phyloP scores from a whole-genome alignment of 2,797 vertebrate species.

The Lacerta agilis region DNA sequence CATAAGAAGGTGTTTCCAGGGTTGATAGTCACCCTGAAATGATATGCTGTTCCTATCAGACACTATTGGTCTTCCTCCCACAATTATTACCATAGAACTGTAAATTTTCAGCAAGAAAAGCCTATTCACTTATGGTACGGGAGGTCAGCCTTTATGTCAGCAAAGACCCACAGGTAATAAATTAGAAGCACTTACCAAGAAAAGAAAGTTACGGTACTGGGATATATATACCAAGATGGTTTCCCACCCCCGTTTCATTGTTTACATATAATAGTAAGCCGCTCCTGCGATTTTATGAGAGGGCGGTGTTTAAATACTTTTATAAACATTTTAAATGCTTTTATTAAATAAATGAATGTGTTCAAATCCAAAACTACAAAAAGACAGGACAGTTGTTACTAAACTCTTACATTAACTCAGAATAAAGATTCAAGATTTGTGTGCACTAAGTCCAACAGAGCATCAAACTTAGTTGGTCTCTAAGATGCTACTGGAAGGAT shows the following conservation, averaged over 20 bases:
- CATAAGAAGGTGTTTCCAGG: too few species aligned
- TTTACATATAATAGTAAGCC: too few species aligned
- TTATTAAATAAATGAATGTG: too few species aligned
- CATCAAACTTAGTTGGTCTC: background rate
- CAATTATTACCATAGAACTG: background rate
- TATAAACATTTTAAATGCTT: too few species aligned
- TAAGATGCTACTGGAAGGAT: too few species aligned
- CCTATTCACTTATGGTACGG: background rate
- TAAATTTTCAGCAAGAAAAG: background rate
- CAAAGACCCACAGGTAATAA: background rate
- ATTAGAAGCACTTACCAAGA: background rate
- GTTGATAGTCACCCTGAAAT: background rate
- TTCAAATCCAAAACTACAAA: background rate
- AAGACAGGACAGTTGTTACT: background rate
- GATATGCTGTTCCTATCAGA: background rate
- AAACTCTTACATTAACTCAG: background rate
- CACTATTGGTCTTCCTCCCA: background rate
- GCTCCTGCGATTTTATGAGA: too few species aligned
- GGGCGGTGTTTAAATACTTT: too few species aligned
- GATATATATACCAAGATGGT: too few species aligned
- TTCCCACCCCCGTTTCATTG: too few species aligned
- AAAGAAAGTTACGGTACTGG: too few species aligned
- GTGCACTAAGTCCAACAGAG: background rate
- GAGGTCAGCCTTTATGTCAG: background rate
- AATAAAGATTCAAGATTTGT: background rate